Base-by-base conservation (phyloP, 2,113 vertebrate species). In the Urocolius indicus region DNA sequence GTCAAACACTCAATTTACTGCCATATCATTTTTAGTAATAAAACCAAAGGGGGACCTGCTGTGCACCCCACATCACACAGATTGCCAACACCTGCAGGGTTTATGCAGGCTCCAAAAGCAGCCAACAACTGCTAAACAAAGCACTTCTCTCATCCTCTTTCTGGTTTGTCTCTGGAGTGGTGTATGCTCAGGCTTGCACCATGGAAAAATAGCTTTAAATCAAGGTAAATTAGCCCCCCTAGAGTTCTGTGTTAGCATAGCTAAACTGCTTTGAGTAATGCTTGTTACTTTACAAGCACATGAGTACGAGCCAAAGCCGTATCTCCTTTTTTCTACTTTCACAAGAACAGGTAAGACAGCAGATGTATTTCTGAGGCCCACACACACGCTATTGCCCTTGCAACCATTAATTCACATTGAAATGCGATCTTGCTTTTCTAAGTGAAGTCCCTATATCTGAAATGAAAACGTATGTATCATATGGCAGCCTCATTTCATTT, bases 401-500 rank as follows among this genome's bases (percentile, higher is more conserved):
- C 52, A 87, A 45, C 61, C 61, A 57, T 86, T 48, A 63, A 48
- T 94, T 67, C 51, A 45, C 63, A 57, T 1, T 71, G 68, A 92
- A 95, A 89, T 51, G 43, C 65, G 93, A 72, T 92, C 85, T 90
- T 93, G 76, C 85, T 92, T 83, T 88, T 82, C 88, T 90, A 84
- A 93, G 23, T 54, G 65, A 75, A 86, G 86, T 54, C 74, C 83
- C 83, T 94, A 21, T 71, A 84, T 90, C 72, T 65, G 88, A 75
- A 88, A 95, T 61, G 73, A 90, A 72, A 93, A 62, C 0, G 8
- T 65, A 77, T 68, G 85, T 61, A 88, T 96, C 86, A 49, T 88
- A 74, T 49, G 69, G 68, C 73, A 93, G 57, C 61, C 88, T 80
- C 92, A 75, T 92, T 93, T 93, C 75, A 82, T 81, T 93, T 92